Base-by-base conservation (phyloP, 2,113 vertebrate species). In the Stigmatopora argus region DNA sequence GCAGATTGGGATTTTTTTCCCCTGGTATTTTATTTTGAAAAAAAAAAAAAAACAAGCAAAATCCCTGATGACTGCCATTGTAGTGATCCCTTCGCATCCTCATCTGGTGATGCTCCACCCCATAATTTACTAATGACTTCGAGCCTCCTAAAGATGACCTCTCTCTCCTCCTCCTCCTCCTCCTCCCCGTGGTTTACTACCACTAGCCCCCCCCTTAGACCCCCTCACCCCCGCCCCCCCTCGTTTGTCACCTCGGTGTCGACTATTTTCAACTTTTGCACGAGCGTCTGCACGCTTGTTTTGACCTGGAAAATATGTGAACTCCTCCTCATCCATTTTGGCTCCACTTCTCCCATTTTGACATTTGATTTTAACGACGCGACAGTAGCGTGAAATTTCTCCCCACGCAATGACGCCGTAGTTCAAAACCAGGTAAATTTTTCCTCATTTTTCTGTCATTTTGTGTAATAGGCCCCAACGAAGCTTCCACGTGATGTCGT, bases 81-180 rank as follows among this genome's bases (percentile, higher is more conserved):
- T 23, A 17, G 51, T 75, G 71, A 80, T 66, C 49, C 71, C 73
- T 64, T 21, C 19, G 18, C 31, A 14, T 19, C 35, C 46, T 79
- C 70, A 70, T 61, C 57, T 79, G 75, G 73, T 49, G 49, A 61
- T 75, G 89, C 64, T 91, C 91, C 91, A 89, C 62, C 91, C 90
- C 91, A 82, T 83, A 85, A 80, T 87, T 92, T 92, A 74, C 83
- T 89, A 77, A 86, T 76, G 73, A 79, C 89, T 85, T 72, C 64
- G 64, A 80, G 72, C 75, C 64, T 78, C 53, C 62, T 70, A 64
- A 68, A 51, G 31, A 69, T 60, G 59, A 61, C 23, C 26, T 48
- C 70, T 58, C 19, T 57, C 45, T 53, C 64, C 31, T 19, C 19
- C 17, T 15, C 18, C 9, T 12, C 35, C 38, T 7, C 59, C 38